A percentile compares a stretch with the other conserved stretches of the same genome.
Evolutionary conservation across 30 jellyfish, hydroid and myxozoan species (phyloP).

Genomic region (Morbakka virulenta): DNA sequence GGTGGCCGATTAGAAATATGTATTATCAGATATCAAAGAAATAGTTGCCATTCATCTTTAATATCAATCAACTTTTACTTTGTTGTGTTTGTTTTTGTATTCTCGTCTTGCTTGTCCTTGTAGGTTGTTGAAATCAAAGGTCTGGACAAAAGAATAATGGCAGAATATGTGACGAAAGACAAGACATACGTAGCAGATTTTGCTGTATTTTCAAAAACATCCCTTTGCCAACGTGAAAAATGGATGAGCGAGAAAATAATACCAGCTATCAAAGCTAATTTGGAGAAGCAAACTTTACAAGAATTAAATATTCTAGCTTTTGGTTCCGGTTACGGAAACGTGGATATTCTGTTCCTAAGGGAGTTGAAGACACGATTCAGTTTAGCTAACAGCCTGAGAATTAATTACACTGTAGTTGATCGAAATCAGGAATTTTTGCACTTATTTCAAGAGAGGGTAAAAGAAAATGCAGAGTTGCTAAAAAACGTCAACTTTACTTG

Average conservation of each 20-base stretch:
- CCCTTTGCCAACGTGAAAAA: conserved; percentile 33
- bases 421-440: conserved; percentile 22
- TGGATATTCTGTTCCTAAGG: conserved; percentile 11
- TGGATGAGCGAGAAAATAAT: conserved; percentile 26
- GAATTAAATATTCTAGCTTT: conserved; percentile 13
- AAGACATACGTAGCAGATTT: conserved; percentile 22
- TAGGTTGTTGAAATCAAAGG: no score
- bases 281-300: neutral
- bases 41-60: no score
- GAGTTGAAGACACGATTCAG: neutral
- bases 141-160: neutral
- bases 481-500: conserved; percentile 9
- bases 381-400: neutral
- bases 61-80: no score
- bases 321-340: conserved; percentile 64
- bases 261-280: conserved; percentile 8
- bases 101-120: no score
- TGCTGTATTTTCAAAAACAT: conserved; percentile 41
- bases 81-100: no score
- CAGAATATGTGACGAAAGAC: conserved; percentile 35
- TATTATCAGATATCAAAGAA: no score
- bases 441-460: conserved; percentile 28
- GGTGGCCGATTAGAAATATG: no score
- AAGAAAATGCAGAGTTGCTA: neutral
- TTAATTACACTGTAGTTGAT: conserved; percentile 31